Evolutionary conservation across 2,797 vertebrate species (phyloP).

Genomic region (Mionectes olivaceus): DNA sequence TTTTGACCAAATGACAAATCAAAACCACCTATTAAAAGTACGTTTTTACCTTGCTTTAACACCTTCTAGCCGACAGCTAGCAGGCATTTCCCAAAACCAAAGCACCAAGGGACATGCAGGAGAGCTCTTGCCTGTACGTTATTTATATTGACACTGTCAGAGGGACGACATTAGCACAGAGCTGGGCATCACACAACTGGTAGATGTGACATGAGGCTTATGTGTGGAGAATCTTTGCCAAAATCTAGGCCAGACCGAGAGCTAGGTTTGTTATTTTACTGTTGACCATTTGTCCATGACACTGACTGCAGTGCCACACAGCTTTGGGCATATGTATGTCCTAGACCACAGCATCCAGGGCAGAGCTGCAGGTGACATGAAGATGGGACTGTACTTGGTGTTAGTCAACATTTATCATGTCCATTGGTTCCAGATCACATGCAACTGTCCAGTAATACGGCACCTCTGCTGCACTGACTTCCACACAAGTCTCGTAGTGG

Average conservation of each 20-base stretch:
- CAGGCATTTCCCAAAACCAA: neutral
- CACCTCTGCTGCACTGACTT: neutral
- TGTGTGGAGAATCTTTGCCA: neutral
- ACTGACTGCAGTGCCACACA: neutral
- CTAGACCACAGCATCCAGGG: neutral
- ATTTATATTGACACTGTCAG: neutral
- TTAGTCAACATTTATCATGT: neutral
- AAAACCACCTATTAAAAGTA: conserved; percentile 34
- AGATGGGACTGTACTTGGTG: neutral
- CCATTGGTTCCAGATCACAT: neutral
- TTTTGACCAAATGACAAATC: conserved; percentile 13
- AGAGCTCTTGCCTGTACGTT: neutral
- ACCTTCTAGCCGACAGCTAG: neutral
- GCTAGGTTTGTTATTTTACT: neutral
- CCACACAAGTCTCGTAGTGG: neutral
- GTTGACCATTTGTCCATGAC: neutral
- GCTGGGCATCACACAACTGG: neutral
- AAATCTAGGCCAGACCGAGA: neutral
- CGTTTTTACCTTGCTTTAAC: neutral
- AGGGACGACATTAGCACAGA: neutral
- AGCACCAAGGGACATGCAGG: neutral
- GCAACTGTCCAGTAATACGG: neutral
- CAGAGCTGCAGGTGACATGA: neutral
- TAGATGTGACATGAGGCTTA: neutral
- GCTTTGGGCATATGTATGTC: fast-evolving